Base-by-base conservation (phyloP, 2,113 vertebrate species). In the Anthoscopus minutus region DNA sequence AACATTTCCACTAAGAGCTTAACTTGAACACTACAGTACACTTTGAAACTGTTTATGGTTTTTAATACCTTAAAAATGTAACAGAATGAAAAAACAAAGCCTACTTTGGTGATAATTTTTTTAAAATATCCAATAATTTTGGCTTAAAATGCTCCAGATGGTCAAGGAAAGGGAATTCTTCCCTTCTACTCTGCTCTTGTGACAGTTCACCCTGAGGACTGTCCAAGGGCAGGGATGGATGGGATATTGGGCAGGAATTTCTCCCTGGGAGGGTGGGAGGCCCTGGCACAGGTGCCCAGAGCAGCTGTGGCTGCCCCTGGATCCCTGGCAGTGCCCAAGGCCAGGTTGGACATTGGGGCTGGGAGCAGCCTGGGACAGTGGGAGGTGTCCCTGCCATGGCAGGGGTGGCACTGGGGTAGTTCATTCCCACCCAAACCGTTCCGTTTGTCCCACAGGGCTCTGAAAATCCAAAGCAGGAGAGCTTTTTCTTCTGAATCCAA, bases 211-310 rank as follows among this genome's bases (percentile, higher is more conserved):
- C 24, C 2, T 1, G 42, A n/a, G 48, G 23, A 28, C 9, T 9
- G 40, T 3, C 27, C 4, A 31, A 38, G 47, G n/a, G 24, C 16
- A 45, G 61, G 50, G 37, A 0, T 30, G 1, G 74, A 3, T n/a
- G 48, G 54, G 47, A 24, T 20, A 0, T 4, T 17, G 40, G 64
- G 73, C 4, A 22, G 10, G 20, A 47, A 70, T 69, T 2, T 0
- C 10, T 37, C 18, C 14, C 33, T 70, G 38, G 0, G 2, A 84
- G 48, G 33, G 40, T 33, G 47, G 22, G 0, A 54, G 48, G 28
- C 3, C 8, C 58, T 73, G 67, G 81, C 22, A 53, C 18, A 22
- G 81, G 2, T 64, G 5, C 58, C 69, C 69, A 65, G 69, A 47
- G 50, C 4, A 42, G 71, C 71, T 66, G 71, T 0, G 51, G 61